Percentiles rank a stretch among this genome's conserved stretches.
Evolutionary conservation across 37 sponge, comb jelly and placozoan genomes (phyloP).

Genomic region (Geodia barretti): DNA sequence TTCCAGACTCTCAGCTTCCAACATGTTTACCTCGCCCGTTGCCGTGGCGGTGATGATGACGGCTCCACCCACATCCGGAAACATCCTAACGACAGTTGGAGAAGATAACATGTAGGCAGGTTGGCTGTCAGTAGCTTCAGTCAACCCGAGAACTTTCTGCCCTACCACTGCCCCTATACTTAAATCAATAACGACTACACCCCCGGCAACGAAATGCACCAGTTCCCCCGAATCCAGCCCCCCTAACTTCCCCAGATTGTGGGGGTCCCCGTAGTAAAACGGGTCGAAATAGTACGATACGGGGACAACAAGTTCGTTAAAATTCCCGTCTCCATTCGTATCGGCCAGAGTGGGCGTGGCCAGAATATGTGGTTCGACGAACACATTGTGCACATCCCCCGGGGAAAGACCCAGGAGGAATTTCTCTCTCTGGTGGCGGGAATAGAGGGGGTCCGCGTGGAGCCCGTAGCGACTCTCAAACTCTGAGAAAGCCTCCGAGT

Average conservation of each 20-base stretch:
- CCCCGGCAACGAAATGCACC: slow-evolving; percentile 49
- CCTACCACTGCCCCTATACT: slow-evolving; percentile 37
- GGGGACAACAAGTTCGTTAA: slow-evolving; percentile 61
- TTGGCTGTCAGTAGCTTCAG: slow-evolving; percentile 35
- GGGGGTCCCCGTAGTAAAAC: slow-evolving; percentile 46
- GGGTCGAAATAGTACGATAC: slow-evolving; percentile 78
- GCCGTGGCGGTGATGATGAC: slow-evolving; percentile 48
- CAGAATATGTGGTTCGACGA: slow-evolving; percentile 71
- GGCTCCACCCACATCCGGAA: not conserved
- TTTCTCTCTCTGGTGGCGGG: slow-evolving; percentile 30
- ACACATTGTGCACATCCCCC: slow-evolving; percentile 32
- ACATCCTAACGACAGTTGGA: slow-evolving; percentile 58
- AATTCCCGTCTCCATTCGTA: slow-evolving; percentile 56
- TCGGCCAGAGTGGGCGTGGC: slow-evolving; percentile 72
- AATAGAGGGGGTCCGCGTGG: slow-evolving; percentile 58
- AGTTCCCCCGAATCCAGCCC: slow-evolving; percentile 46
- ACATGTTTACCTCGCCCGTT: slow-evolving; percentile 57
- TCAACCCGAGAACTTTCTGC: slow-evolving; percentile 50
- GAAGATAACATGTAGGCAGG: slow-evolving; percentile 69
- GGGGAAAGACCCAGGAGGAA: slow-evolving; percentile 46
- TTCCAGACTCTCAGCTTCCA: slow-evolving; percentile 12
- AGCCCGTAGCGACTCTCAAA: slow-evolving; percentile 52
- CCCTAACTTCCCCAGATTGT: not conserved
- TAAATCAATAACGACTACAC: slow-evolving; percentile 60
- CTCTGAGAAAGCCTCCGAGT: slow-evolving; percentile 34